Percentiles rank a stretch among this genome's conserved stretches.
Evolutionary conservation across 2,888 invertebrate genomes (phyloP).

Genomic region (Oxytorus armatus): DNA sequence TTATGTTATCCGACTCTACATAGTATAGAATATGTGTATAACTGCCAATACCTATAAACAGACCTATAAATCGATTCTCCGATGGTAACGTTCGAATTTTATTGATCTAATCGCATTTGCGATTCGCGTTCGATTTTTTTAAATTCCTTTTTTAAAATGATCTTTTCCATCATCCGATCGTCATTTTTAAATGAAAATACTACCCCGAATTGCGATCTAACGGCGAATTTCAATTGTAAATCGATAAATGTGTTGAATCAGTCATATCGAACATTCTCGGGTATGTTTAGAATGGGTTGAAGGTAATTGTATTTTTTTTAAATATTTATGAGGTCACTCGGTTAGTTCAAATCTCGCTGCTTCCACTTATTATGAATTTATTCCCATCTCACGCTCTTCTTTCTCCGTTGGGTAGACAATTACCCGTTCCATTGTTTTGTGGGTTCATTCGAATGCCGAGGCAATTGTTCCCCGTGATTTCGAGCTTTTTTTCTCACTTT

Average conservation of each 20-base stretch:
- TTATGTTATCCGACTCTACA: conserved; percentile 3
- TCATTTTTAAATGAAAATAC: too few relatives aligned
- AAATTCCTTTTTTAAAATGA: too few relatives aligned
- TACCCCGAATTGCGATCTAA: too few relatives aligned
- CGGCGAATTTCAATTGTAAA: not conserved
- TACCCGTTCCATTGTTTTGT: conserved; percentile 28
- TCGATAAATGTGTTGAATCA: not conserved
- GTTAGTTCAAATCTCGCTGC: conserved; percentile 1
- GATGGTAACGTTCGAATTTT: too few relatives aligned
- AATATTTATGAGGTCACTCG: conserved; percentile 20
- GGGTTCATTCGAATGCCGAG: conserved; percentile 1
- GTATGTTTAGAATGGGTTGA: not conserved
- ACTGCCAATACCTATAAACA: too few relatives aligned
- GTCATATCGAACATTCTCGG: not conserved
- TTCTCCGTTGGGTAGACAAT: conserved; percentile 20
- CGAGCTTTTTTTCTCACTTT: conserved; percentile 7
- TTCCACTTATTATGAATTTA: conserved; percentile 10
- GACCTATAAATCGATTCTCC: too few relatives aligned
- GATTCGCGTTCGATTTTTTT: too few relatives aligned
- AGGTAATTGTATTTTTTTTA: conserved; percentile 19
- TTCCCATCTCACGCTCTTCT: not conserved
- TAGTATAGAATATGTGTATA: too few relatives aligned
- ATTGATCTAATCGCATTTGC: too few relatives aligned
- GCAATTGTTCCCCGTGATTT: conserved; percentile 12
- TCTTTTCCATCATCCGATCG: too few relatives aligned